Conservation (phyloP, 1,140 invertebrate species). For the Mamestra configurata region DNA sequence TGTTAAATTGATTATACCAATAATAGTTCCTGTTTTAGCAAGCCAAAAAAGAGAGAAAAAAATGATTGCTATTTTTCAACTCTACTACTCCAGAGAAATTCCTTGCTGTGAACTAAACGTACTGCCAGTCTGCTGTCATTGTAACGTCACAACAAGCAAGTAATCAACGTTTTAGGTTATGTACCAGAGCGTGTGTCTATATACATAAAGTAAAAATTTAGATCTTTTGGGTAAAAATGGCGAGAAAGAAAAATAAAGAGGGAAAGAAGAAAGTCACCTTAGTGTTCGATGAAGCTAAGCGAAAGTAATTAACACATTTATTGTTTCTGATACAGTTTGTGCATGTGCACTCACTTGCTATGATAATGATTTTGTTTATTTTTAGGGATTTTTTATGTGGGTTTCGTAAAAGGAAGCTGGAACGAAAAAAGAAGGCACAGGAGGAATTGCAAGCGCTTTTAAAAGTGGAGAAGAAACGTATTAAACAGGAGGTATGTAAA, state of each 20-base stretch:
- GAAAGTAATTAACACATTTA: constrained; percentile 70
- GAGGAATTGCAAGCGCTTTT: constrained; percentile 91
- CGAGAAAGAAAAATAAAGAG: constrained; percentile 77
- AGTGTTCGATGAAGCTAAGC: constrained; percentile 86
- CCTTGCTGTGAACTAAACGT: no score
- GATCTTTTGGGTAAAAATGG: constrained; percentile 56
- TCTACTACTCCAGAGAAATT: no score
- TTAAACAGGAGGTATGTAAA: constrained; percentile 90
- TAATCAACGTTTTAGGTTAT: not conserved
- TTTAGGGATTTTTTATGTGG: constrained; percentile 92
- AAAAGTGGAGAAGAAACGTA: constrained; percentile 92
- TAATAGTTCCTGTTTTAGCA: no score
- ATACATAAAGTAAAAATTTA: not conserved
- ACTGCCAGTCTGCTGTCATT: no score
- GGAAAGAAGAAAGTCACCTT: constrained; percentile 81
- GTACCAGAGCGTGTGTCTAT: not conserved
- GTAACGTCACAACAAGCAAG: no score
- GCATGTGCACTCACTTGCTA: not conserved
- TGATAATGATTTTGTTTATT: constrained; percentile 27
- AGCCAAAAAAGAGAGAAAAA: no score
- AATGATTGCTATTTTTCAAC: no score
- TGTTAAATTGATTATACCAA: no score
- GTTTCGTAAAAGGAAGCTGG: constrained; percentile 93
- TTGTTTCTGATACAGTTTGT: not conserved
- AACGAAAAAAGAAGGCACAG: constrained; percentile 91